phyloP scores from a whole-genome alignment of 2,888 invertebrate genomes.

The Tachina lurida region DNA sequence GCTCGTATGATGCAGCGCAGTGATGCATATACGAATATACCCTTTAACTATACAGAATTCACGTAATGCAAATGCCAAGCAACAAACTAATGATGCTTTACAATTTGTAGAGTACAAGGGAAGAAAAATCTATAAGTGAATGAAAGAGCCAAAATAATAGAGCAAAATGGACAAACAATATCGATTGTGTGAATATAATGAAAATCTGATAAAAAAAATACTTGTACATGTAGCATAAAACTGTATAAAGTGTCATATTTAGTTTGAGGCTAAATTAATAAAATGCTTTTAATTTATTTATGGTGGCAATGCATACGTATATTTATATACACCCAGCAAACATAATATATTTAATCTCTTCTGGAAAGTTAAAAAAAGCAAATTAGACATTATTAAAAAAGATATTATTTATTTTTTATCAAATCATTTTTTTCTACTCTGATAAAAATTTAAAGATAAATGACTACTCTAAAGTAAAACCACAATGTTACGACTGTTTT shows the following conservation, averaged over 20 bases:
- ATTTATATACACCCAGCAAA: not conserved
- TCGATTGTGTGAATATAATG: slow-evolving; percentile 42
- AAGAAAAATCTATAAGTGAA: not conserved
- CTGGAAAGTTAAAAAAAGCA: no score
- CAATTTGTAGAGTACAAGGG: slow-evolving; percentile 1
- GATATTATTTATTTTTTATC: no score
- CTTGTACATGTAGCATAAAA: slow-evolving; percentile 49
- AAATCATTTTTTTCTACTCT: no score
- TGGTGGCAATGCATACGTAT: slow-evolving; percentile 5
- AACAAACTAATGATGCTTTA: not conserved
- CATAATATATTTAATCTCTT: no score
- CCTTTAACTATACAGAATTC: no score
- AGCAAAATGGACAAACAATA: slow-evolving; percentile 26
- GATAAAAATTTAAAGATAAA: no score
- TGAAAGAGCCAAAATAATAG: not conserved
- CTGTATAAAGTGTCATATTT: slow-evolving; percentile 62
- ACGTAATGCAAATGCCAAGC: not conserved
- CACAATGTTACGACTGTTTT: no score
- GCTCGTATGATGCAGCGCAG: no score
- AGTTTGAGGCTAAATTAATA: slow-evolving; percentile 58
- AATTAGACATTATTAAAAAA: no score
- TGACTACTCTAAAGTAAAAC: no score
- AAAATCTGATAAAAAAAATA: slow-evolving; percentile 56
- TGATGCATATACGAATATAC: no score
- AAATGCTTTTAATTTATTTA: slow-evolving; percentile 50